phyloP scores from a whole-genome alignment of 2,888 invertebrate genomes.

The Eupithecia abbreviata region DNA sequence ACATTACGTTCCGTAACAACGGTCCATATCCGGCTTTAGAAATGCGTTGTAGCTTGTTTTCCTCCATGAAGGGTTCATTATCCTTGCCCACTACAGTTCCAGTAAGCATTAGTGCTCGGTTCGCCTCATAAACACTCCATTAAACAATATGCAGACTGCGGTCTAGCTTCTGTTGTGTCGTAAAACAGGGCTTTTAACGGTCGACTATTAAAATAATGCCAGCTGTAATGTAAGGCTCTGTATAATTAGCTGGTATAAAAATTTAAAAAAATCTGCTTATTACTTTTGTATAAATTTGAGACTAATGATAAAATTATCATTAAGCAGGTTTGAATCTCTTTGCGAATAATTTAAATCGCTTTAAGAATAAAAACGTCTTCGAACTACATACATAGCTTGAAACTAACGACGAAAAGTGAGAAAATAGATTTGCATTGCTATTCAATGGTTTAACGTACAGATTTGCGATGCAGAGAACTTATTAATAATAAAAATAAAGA shows the following conservation, averaged over 20 bases:
- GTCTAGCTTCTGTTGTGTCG: constrained; percentile 1
- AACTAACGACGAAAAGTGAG: neutral
- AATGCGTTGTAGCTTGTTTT: neutral
- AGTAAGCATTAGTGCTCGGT: constrained; percentile 10
- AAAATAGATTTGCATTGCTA: neutral
- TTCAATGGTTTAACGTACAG: neutral
- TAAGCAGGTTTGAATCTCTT: neutral
- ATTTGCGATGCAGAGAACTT: neutral
- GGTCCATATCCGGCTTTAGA: neutral
- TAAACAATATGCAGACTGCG: neutral
- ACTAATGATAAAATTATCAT: too few species aligned
- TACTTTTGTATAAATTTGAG: neutral
- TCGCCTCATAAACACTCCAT: constrained; percentile 11
- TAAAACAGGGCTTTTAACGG: constrained; percentile 7
- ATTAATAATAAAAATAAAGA: too few species aligned
- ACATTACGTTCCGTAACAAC: too few species aligned
- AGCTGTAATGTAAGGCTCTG: neutral
- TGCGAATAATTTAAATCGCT: neutral
- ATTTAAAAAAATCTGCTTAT: neutral
- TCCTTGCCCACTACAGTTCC: neutral
- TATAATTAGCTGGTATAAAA: neutral
- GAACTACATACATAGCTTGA: neutral
- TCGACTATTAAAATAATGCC: neutral
- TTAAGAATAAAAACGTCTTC: neutral
- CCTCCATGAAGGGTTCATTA: neutral